Evolutionary conservation across 2,888 invertebrate species (phyloP).

Genomic region (Halocaridina rubra): DNA sequence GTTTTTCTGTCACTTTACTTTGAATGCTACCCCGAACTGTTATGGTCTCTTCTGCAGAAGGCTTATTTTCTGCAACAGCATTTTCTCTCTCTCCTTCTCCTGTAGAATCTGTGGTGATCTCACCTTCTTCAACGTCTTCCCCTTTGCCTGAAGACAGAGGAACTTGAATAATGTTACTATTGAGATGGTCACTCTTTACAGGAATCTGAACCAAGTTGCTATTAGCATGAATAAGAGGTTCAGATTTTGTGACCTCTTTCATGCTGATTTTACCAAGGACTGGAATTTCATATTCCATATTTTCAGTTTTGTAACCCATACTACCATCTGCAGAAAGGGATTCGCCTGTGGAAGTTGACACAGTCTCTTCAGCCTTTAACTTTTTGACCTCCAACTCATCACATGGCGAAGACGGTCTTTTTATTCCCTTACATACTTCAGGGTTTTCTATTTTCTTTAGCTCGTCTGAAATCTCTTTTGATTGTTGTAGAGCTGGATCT

Average conservation of each 20-base stretch:
- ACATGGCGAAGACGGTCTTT: background rate
- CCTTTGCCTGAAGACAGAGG: background rate
- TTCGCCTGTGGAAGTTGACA: background rate
- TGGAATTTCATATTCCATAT: background rate
- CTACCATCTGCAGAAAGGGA: background rate
- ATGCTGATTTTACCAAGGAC: background rate
- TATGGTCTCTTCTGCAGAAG: background rate
- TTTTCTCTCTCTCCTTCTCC: background rate
- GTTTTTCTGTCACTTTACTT: background rate
- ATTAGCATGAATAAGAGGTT: too few species aligned
- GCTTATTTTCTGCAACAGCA: background rate
- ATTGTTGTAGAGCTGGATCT: background rate
- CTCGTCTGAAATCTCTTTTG: too few species aligned
- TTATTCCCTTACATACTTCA: constrained; percentile 4
- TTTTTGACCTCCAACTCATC: background rate
- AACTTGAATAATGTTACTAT: background rate
- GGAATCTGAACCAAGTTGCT: background rate
- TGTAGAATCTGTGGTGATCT: constrained; percentile 3
- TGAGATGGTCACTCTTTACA: background rate
- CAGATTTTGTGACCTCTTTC: background rate
- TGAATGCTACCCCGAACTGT: background rate
- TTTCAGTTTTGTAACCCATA: background rate
- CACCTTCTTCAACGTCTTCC: constrained; percentile 16
- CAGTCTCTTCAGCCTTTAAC: constrained; percentile 9
- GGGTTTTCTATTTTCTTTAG: background rate